Conservation (phyloP, 2,797 vertebrate species). For the Morelia viridis region DNA sequence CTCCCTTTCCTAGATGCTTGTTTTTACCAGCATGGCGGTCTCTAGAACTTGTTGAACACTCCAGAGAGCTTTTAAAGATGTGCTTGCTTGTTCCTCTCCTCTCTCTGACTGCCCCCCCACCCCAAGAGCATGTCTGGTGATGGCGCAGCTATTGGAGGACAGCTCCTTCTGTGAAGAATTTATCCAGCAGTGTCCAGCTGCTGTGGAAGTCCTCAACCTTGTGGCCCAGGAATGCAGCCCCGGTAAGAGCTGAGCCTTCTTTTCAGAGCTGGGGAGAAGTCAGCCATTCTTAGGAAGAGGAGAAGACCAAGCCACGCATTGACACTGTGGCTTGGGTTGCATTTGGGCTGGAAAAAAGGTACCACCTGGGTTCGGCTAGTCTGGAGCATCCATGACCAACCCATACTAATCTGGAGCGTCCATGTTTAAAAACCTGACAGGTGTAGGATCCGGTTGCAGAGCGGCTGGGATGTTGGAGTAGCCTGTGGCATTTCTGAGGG, state of each 20-base stretch:
- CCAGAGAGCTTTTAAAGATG: neutral
- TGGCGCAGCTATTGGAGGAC: conserved; percentile 98
- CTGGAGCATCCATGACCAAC: neutral
- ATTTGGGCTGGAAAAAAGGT: neutral
- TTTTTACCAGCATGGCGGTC: neutral
- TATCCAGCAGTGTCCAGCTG: conserved; percentile 97
- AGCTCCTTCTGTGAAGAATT: conserved; percentile 99
- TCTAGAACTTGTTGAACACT: conserved; percentile 52
- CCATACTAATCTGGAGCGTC: no score
- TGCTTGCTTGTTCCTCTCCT: neutral
- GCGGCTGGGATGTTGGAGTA: neutral
- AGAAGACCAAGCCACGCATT: no score
- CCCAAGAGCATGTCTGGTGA: conserved; percentile 93
- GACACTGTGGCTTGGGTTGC: no score
- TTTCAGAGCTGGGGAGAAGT: neutral
- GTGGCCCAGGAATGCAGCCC: conserved; percentile 98
- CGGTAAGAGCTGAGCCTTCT: conserved; percentile 75
- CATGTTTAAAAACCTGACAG: no score
- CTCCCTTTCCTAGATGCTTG: neutral
- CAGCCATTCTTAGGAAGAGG: neutral
- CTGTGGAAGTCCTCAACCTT: conserved; percentile 95
- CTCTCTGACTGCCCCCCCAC: neutral
- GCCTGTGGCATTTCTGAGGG: neutral
- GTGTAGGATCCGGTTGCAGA: neutral
- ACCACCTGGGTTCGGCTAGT: neutral